A percentile compares a stretch with the other conserved stretches of the same genome.
Evolutionary conservation across 2,113 vertebrate species (phyloP).

Genomic region (Sminthopsis crassicaudata): DNA sequence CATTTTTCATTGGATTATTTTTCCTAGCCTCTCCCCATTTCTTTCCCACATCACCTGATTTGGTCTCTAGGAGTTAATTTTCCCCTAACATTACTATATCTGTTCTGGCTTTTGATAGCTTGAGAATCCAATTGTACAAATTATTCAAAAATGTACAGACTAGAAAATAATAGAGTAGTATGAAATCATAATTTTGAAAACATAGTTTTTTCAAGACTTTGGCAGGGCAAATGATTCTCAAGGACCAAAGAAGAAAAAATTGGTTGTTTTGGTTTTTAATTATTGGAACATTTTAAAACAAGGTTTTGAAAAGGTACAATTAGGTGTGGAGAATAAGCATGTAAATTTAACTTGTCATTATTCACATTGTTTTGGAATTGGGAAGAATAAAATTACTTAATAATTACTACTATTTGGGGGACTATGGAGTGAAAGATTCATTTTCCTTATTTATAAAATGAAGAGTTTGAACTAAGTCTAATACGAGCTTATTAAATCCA

Average conservation of each 20-base stretch:
- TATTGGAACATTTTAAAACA: conserved; percentile 17
- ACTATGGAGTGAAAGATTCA: neutral
- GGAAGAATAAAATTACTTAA: conserved; percentile 17
- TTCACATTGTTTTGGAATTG: conserved; percentile 1
- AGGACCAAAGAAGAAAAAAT: conserved; percentile 59
- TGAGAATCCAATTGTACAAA: conserved; percentile 3
- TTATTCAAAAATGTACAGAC: conserved; percentile 43
- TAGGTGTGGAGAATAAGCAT: conserved; percentile 24
- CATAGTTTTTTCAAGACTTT: neutral
- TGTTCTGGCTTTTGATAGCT: conserved; percentile 50
- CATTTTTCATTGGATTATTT: neutral
- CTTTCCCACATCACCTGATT: conserved; percentile 24
- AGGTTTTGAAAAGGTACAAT: conserved; percentile 36
- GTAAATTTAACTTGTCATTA: conserved; percentile 3
- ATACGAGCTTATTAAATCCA: neutral
- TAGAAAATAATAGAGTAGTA: conserved; percentile 42
- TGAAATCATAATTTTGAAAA: conserved; percentile 49
- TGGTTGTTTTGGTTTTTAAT: conserved; percentile 28
- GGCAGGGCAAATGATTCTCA: conserved; percentile 47
- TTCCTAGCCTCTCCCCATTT: neutral
- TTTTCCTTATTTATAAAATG: neutral
- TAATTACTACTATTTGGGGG: neutral
- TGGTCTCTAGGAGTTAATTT: conserved; percentile 11
- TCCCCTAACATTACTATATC: conserved; percentile 34
- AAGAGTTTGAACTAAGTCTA: neutral